These are phyloP conservation scores for Meteorus cinctellus DNA, from an alignment of 2,888 invertebrate genomes.

Conservation along the genomic window DNA sequence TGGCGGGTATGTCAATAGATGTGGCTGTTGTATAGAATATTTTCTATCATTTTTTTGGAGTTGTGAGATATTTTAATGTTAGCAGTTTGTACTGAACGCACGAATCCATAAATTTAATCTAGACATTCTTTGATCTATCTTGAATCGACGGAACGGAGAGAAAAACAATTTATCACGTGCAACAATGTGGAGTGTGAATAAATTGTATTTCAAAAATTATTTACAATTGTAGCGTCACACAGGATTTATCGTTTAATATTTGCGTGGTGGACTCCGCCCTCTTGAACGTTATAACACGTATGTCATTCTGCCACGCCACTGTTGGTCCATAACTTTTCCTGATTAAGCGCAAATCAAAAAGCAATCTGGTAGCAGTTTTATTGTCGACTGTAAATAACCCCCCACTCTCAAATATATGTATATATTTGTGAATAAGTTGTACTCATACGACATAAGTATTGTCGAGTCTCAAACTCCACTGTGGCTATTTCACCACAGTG, in stretches of 20 bases:
- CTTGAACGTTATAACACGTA: conserved; percentile 47
- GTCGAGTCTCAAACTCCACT: not conserved
- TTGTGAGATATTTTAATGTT: no score
- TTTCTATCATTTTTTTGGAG: no score
- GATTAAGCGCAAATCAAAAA: conserved; percentile 73
- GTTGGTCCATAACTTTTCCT: conserved; percentile 69
- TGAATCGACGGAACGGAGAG: no score
- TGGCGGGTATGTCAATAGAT: no score
- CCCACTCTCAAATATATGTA: conserved; percentile 24
- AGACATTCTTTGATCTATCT: no score
- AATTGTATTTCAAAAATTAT: not conserved
- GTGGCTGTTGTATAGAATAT: no score
- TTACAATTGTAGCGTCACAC: conserved; percentile 7
- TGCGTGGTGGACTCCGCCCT: conserved; percentile 53
- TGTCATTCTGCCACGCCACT: conserved; percentile 53
- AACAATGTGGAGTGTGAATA: not conserved
- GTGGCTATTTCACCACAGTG: conserved; percentile 28
- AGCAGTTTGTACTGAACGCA: no score
- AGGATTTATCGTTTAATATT: conserved; percentile 72
- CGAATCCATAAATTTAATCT: no score
- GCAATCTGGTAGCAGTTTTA: conserved; percentile 65
- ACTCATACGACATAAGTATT: not conserved
- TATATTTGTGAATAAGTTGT: conserved; percentile 15
- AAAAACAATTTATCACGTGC: no score
- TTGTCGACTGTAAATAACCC: conserved; percentile 29